Percentiles rank a stretch among this genome's conserved stretches.
phyloP scores from a whole-genome alignment of 2,888 invertebrate species.

The Sphaerophoria taeniata region DNA sequence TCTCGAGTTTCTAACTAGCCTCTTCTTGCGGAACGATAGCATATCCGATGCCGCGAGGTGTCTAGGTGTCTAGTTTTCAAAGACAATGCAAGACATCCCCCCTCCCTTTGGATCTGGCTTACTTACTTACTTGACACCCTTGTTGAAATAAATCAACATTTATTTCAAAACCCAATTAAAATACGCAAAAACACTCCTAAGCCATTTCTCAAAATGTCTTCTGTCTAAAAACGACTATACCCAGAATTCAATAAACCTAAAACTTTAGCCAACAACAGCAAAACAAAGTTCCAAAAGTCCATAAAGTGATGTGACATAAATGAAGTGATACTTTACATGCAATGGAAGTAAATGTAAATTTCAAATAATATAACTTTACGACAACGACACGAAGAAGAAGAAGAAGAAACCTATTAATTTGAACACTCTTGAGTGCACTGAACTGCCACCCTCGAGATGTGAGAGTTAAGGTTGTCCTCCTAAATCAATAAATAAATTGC shows the following conservation, averaged over 20 bases:
- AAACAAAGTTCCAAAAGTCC: not conserved
- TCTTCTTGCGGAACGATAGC: too few species aligned
- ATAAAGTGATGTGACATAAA: constrained; percentile 26
- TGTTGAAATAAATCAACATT: too few species aligned
- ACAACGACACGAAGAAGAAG: not conserved
- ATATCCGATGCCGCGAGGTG: too few species aligned
- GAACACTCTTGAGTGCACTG: constrained; percentile 46
- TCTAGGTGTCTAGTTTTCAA: too few species aligned
- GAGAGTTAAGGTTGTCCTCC: constrained; percentile 24
- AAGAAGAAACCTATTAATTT: constrained; percentile 57
- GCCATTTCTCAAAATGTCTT: not conserved
- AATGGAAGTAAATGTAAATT: constrained; percentile 57
- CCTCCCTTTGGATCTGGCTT: too few species aligned
- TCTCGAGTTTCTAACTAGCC: too few species aligned
- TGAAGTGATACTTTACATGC: constrained; percentile 40
- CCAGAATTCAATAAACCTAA: not conserved
- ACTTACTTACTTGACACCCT: too few species aligned
- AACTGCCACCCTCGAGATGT: constrained; percentile 33
- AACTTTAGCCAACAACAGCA: not conserved
- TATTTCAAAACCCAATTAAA: too few species aligned
- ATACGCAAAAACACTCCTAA: not conserved
- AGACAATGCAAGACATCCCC: too few species aligned
- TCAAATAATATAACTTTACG: constrained; percentile 33
- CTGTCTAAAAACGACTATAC: not conserved
- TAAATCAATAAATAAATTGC: constrained; percentile 69